phyloP scores from a whole-genome alignment of 2,113 vertebrate species.

The Petromus typicus region DNA sequence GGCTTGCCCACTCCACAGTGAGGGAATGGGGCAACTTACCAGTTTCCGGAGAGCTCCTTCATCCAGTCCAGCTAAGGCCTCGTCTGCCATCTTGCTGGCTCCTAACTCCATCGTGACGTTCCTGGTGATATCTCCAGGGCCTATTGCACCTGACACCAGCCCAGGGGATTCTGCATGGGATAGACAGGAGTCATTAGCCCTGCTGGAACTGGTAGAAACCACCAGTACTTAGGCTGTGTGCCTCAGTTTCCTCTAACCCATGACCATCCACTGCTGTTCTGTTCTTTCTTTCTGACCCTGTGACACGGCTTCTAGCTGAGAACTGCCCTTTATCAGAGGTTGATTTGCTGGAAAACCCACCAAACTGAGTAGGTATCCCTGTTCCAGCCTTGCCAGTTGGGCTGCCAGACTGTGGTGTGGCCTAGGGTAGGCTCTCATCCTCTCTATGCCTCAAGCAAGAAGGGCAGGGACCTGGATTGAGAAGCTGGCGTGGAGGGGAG shows the following conservation, averaged over 20 bases:
- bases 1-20: not conserved
- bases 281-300: not conserved
- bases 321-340: slow-evolving; percentile 4
- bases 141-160: not conserved
- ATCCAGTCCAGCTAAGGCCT: slow-evolving; percentile 86
- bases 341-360: slow-evolving; percentile 42
- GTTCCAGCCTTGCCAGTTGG: not conserved
- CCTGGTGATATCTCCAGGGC: not conserved
- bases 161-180: slow-evolving; percentile 66
- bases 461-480: slow-evolving; percentile 1
- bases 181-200: slow-evolving; percentile 19
- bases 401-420: slow-evolving; percentile 23
- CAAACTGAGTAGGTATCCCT: not conserved
- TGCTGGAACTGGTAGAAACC: not conserved
- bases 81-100: slow-evolving; percentile 83
- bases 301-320: not conserved
- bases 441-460: slow-evolving; percentile 41
- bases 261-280: not conserved
- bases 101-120: not conserved
- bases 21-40: slow-evolving; percentile 80
- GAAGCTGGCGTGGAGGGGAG: not conserved
- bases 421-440: not conserved
- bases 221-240: not conserved
- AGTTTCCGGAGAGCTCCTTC: slow-evolving; percentile 88
- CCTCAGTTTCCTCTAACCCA: slow-evolving; percentile 33